Percentiles rank a stretch among this genome's conserved stretches.
Evolutionary conservation across 2,113 vertebrate species (phyloP).

Genomic region (Prionailurus viverrinus): DNA sequence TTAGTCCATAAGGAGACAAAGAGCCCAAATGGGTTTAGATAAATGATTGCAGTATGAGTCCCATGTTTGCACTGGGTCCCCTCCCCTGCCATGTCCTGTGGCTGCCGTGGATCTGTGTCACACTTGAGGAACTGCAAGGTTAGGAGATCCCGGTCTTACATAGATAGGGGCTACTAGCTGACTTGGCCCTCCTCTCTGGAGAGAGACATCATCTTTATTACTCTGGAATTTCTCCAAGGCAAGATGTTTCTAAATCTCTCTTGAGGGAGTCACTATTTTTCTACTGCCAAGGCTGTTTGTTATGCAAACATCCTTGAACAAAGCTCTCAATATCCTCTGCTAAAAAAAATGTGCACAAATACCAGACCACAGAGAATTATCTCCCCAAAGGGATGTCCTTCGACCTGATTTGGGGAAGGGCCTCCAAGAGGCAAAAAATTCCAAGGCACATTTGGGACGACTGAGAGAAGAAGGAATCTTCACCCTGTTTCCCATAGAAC

Average conservation of each 20-base stretch:
- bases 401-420: not conserved
- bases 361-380: not conserved
- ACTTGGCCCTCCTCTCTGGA: not conserved
- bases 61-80: not conserved
- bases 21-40: not conserved
- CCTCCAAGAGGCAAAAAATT: not conserved
- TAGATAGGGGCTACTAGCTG: not conserved
- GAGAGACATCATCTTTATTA: not conserved
- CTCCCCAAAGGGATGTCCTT: not conserved
- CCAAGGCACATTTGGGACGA: not conserved
- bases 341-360: not conserved
- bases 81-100: rapidly evolving
- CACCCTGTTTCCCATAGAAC: not conserved
- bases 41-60: not conserved
- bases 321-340: not conserved
- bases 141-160: not conserved
- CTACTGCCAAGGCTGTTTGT: not conserved
- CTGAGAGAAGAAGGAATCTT: not conserved
- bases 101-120: not conserved
- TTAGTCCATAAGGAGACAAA: not conserved
- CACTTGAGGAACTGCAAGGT: not conserved
- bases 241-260: not conserved
- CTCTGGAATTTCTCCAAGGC: not conserved
- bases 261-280: not conserved
- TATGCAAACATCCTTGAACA: not conserved